These are phyloP conservation scores for Micromesistius poutassou DNA, from an alignment of 2,797 vertebrate genomes.

Conservation along the genomic window DNA sequence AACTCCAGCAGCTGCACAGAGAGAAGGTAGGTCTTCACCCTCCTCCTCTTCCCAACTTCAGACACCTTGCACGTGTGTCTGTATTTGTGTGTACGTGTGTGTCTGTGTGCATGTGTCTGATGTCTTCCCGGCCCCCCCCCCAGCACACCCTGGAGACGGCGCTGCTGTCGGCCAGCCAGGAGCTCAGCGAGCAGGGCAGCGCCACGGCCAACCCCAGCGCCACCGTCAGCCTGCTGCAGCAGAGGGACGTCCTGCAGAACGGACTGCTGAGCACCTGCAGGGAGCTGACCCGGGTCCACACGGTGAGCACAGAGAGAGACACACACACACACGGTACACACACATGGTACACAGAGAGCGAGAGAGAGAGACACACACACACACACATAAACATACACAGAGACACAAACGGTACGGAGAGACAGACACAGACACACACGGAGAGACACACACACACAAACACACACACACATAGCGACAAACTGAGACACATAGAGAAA, in stretches of 20 bases:
- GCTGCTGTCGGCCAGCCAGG: constrained; percentile 91
- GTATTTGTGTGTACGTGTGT: background rate
- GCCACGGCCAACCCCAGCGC: constrained; percentile 71
- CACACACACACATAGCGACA: no score
- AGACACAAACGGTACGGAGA: no score
- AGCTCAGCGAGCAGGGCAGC: constrained; percentile 84
- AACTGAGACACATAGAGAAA: background rate
- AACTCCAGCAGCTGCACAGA: constrained; percentile 92
- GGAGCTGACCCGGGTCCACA: constrained; percentile 83
- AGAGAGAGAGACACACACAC: no score
- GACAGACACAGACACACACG: no score
- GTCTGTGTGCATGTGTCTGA: constrained; percentile 10
- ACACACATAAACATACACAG: no score
- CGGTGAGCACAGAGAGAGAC: constrained; percentile 69
- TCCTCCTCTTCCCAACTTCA: background rate
- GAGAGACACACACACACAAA: constrained; percentile 5
- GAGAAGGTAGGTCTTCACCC: constrained; percentile 84
- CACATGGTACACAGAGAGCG: no score
- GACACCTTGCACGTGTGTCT: constrained; percentile 3
- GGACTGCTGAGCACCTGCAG: constrained; percentile 93
- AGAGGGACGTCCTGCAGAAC: constrained; percentile 91
- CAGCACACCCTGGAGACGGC: constrained; percentile 96
- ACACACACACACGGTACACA: constrained; percentile 10
- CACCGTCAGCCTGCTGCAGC: constrained; percentile 83
- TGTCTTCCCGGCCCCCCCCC: background rate